Evolutionary conservation across 2,888 invertebrate genomes (phyloP).

Genomic region (Silvanus unidentatus): DNA sequence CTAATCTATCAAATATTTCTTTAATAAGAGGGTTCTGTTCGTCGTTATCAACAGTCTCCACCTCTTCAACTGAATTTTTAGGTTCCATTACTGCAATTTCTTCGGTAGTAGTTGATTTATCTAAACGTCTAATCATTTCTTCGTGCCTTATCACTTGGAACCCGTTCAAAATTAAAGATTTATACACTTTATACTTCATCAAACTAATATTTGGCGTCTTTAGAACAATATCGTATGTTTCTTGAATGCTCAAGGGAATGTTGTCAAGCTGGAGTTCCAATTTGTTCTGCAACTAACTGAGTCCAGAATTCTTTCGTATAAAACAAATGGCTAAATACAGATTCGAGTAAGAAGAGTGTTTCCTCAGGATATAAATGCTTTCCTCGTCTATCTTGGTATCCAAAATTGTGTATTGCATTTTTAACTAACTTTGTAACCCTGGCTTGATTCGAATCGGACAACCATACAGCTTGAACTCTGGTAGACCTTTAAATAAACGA

Average conservation of each 20-base stretch:
- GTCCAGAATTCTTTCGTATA: neutral
- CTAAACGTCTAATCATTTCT: constrained; percentile 12
- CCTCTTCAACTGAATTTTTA: neutral
- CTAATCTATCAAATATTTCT: constrained; percentile 26
- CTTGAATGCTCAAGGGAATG: constrained; percentile 58
- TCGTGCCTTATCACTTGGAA: constrained; percentile 25
- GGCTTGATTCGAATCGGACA: constrained; percentile 25
- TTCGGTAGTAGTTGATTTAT: constrained; percentile 7
- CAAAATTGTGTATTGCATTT: constrained; percentile 32
- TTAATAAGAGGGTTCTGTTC: neutral
- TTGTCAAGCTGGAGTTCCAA: constrained; percentile 52
- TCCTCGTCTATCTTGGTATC: constrained; percentile 35
- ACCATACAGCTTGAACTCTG: constrained; percentile 35
- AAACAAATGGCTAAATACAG: constrained; percentile 45
- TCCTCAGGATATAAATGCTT: constrained; percentile 57
- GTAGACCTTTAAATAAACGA: constrained; percentile 26
- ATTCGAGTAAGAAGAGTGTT: constrained; percentile 60
- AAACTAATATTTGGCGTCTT: constrained; percentile 18
- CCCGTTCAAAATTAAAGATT: constrained; percentile 32
- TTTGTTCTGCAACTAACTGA: constrained; percentile 49
- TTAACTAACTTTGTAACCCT: constrained; percentile 31
- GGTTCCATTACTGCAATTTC: neutral
- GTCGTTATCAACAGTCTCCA: constrained; percentile 6
- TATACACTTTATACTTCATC: constrained; percentile 33
- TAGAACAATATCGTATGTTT: constrained; percentile 56